A percentile compares a stretch with the other conserved stretches of the same genome.
These are phyloP conservation scores for Tamandua tetradactyla DNA, from an alignment of 2,797 vertebrate genomes.

Conservation along the genomic window DNA sequence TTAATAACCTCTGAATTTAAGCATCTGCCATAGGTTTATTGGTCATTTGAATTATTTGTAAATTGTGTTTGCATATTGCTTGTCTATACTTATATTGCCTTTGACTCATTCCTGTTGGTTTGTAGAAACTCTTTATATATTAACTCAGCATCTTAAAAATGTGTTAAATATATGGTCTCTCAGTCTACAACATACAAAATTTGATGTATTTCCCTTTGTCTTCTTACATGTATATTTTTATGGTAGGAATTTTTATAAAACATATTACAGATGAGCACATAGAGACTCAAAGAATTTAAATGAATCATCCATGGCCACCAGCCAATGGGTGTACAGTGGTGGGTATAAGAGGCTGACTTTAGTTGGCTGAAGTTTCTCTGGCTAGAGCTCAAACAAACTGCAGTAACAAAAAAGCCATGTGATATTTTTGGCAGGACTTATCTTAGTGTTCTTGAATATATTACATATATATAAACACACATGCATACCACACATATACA, in stretches of 20 bases:
- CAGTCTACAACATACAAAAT: not conserved
- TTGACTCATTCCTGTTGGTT: not conserved
- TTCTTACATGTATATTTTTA: not conserved
- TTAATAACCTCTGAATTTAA: not conserved
- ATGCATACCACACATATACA: slow-evolving; percentile 4
- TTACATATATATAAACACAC: slow-evolving; percentile 64
- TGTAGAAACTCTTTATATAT: not conserved
- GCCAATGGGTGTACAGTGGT: not conserved
- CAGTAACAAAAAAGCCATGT: slow-evolving; percentile 39
- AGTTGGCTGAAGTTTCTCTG: not conserved
- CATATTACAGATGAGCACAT: not conserved
- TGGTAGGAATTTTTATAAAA: not conserved
- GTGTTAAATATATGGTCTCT: not conserved
- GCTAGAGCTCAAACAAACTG: slow-evolving; percentile 27
- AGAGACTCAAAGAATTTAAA: not conserved
- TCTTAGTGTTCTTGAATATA: slow-evolving; percentile 74
- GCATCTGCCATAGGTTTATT: not conserved
- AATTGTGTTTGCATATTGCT: not conserved
- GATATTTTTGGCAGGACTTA: slow-evolving; percentile 64
- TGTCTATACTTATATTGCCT: not conserved
- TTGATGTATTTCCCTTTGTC: not conserved
- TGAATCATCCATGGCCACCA: not conserved
- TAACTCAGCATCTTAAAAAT: slow-evolving; percentile 13
- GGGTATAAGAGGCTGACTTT: not conserved
- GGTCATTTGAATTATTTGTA: not conserved